Base-by-base conservation (phyloP, 2,797 vertebrate species). In the Botia almorhae region DNA sequence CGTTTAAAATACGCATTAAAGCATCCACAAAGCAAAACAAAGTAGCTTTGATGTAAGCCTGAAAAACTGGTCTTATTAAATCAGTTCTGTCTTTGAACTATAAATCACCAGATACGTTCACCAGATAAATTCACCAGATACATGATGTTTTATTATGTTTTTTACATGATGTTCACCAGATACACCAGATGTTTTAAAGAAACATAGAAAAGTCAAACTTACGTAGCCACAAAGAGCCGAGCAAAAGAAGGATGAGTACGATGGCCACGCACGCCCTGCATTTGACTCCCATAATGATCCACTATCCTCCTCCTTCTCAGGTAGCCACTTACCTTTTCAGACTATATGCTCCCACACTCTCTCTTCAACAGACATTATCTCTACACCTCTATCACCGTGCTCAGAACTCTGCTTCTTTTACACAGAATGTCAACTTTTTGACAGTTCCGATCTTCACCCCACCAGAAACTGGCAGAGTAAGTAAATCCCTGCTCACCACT, bases 151-250 rank as follows among this genome's bases (percentile, higher is more conserved):
- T n/a, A n/a, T n/a, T n/a, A n/a, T n/a, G n/a, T n/a, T n/a, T n/a
- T n/a, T n/a, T n/a, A n/a, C n/a, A n/a, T n/a, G n/a, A n/a, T n/a
- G n/a, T n/a, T n/a, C n/a, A n/a, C n/a, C n/a, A n/a, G n/a, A n/a
- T n/a, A n/a, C n/a, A n/a, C n/a, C n/a, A 2, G 19, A 69, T 29
- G 77, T 13, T 78, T 29, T 21, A 64, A 68, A 23, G 33, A 26
- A 60, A 23, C 11, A 2, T n/a, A 10, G 76, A 69, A 6, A 16
- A 48, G 43, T 4, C 33, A 61, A 70, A 95, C 94, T 94, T 88
- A 94, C 93, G 64, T 19, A 94, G 83, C 93, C 93, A 95, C 82
- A 93, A 74, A n/a, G 88, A 90, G 75, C 91, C 92, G 3, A 95
- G 80, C 80, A 93, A 89, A 83, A 94, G 69, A 81, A 92, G 84